These are phyloP conservation scores for Ariopsis seemanni DNA, from an alignment of 2,113 vertebrate species.

Conservation along the genomic window DNA sequence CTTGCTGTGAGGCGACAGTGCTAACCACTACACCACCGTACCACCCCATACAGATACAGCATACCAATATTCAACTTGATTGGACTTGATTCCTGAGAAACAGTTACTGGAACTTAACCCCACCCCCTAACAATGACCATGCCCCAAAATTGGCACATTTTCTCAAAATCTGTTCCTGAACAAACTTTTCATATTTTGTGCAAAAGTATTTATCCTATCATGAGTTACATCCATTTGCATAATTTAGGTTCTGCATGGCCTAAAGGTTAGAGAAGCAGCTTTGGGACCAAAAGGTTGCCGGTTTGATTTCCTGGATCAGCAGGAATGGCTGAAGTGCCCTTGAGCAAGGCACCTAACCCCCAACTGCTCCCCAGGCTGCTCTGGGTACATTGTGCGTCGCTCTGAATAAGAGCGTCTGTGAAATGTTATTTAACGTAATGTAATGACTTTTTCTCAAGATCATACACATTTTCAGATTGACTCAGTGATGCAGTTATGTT, in stretches of 20 bases:
- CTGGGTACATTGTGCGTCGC: no score
- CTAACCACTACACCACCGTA: no score
- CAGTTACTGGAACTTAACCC: neutral
- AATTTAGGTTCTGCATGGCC: neutral
- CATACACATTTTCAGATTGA: neutral
- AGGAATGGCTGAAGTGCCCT: no score
- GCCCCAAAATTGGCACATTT: neutral
- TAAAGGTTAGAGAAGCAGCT: no score
- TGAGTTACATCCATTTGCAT: neutral
- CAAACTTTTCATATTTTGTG: neutral
- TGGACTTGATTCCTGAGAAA: neutral
- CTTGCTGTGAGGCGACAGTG: no score
- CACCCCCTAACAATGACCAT: neutral
- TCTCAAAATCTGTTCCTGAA: neutral
- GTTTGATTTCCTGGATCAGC: no score
- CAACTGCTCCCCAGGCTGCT: no score
- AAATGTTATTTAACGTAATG: neutral
- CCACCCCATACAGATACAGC: neutral
- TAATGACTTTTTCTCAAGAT: neutral
- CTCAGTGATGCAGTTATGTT: neutral
- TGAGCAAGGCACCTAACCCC: no score
- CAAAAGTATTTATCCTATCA: neutral
- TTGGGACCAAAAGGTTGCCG: no score
- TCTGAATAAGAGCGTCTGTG: no score
- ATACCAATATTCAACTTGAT: neutral